Evolutionary conservation across 2,113 vertebrate genomes (phyloP), one percentile per base, ranked within the genome.

Genomic region (Odocoileus hemionus): DNA sequence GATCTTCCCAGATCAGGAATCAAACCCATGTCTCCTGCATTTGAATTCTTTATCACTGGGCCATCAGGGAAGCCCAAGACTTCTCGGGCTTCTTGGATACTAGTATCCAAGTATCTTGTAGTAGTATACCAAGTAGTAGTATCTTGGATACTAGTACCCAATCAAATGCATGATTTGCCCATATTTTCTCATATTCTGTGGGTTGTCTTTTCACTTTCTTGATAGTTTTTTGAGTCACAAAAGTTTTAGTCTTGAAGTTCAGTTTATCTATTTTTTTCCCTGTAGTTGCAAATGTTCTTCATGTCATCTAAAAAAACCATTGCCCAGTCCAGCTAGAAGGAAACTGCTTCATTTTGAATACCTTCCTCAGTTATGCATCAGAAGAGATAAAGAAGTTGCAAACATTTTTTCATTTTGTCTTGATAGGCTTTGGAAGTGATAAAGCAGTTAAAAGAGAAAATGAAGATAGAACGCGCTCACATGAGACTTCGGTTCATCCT

Each of bases 381-480:
- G 60, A 74, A 57, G 45, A 21, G n/a, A 6, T n/a, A n/a, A 89
- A 55, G 61, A 54, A 52, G 43, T 60, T 28, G 8, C 6, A 30
- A 1, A 28, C 2, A 0, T 39, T 80, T n/a, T n/a, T 87, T 10
- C 1, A 15, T 92, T 96, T n/a, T 96, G 19, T 97, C 54, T 76
- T 54, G 12, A 4, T 93, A 99, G 99, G 99, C 99, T 13, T 98
- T 99, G 98, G 99, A 99, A 45, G 99, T 99, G 92, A 99, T 99
- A 98, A 99, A 99, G 47, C 99, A 99, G 98, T 97, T 99, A 94
- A 99, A 99, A 98, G 99, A 99, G 95, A 99, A 99, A 50, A 99
- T 99, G 98, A 99, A 99, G 98, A 99, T 99, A 90, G 99, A 99
- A 98, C 98, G 99, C 54, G 99, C 99, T 87, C 99, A 99, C 98